Evolutionary conservation across 2,113 vertebrate genomes (phyloP).

Genomic region (Zosterops hypoxanthus): DNA sequence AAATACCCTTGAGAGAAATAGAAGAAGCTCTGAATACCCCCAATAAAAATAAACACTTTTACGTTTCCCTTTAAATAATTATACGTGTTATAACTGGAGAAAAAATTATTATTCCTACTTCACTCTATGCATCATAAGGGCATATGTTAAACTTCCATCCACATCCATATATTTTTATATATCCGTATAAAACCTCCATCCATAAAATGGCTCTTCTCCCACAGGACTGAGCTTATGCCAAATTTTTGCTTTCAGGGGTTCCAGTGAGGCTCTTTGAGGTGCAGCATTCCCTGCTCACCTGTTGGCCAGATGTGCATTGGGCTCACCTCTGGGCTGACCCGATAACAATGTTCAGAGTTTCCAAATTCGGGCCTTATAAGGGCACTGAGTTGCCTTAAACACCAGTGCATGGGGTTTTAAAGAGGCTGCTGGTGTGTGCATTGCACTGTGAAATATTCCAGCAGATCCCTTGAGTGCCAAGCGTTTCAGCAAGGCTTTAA

Average conservation of each 20-base stretch:
- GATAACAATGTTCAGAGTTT: background rate
- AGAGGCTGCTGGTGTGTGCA: background rate
- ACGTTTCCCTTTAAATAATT: constrained; percentile 1
- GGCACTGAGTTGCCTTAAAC: background rate
- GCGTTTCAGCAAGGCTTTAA: background rate
- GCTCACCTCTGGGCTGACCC: background rate
- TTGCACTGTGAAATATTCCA: background rate
- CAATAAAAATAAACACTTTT: background rate
- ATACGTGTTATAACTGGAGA: background rate
- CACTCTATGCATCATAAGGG: background rate
- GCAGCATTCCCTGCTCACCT: background rate
- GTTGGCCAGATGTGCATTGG: background rate
- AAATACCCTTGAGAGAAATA: background rate
- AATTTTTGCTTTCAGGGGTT: background rate
- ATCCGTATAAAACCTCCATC: background rate
- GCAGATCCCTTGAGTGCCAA: background rate
- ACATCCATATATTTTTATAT: constrained; percentile 2
- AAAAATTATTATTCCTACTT: background rate
- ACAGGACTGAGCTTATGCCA: background rate
- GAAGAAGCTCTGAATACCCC: background rate
- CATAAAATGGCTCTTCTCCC: background rate
- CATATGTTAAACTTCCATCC: constrained; percentile 1
- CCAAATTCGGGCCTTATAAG: background rate
- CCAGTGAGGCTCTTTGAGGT: background rate
- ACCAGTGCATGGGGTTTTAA: background rate